Evolutionary conservation across 1,140 invertebrate genomes (phyloP).

Genomic region (Piezodorus guildinii): DNA sequence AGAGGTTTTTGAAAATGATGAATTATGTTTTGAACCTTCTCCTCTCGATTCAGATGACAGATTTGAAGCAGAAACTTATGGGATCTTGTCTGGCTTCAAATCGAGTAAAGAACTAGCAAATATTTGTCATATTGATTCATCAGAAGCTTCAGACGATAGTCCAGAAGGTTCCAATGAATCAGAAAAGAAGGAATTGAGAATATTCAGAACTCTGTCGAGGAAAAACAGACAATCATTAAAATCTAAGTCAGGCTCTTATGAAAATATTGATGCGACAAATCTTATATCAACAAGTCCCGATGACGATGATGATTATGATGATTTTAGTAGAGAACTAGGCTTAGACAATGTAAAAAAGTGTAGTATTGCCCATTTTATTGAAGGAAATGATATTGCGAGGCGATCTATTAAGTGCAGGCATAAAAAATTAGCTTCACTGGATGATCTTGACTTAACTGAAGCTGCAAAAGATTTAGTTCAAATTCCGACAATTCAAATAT

Average conservation of each 20-base stretch:
- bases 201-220: constrained; percentile 9
- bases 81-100: constrained; percentile 26
- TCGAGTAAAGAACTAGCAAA: constrained; percentile 31
- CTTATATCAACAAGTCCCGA: constrained; percentile 31
- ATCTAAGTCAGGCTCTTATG: constrained; percentile 19
- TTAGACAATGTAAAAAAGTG: constrained; percentile 22
- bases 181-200: constrained; percentile 19
- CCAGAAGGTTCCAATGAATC: constrained; percentile 26
- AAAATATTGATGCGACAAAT: constrained; percentile 29
- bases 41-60: constrained; percentile 11
- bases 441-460: constrained; percentile 21
- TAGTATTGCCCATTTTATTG: constrained; percentile 50
- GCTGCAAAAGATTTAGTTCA: constrained; percentile 14
- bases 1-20: not conserved
- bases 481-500: constrained; percentile 24
- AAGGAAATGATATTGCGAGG: constrained; percentile 65
- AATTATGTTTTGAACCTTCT: not conserved
- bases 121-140: constrained; percentile 67
- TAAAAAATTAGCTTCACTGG: constrained; percentile 27
- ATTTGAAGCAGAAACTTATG: constrained; percentile 14
- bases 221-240: constrained; percentile 22
- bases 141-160: constrained; percentile 54
- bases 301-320: constrained; percentile 30
- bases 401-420: constrained; percentile 43
- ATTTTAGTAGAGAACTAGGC: constrained; percentile 25